Conservation (phyloP, 1,140 invertebrate species). For the Contarinia nasturtii region DNA sequence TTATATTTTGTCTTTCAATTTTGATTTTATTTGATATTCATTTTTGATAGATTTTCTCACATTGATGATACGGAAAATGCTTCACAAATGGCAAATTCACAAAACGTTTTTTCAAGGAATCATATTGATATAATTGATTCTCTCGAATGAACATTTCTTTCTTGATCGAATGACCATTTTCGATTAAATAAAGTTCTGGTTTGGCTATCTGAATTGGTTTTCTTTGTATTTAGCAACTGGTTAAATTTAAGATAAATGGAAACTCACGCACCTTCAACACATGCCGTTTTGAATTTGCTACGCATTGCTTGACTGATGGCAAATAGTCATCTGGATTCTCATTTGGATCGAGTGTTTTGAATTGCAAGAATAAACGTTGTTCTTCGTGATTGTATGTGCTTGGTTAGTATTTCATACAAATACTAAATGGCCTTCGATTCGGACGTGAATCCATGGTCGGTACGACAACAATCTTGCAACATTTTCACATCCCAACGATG, state of each 20-base stretch:
- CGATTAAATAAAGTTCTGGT: too few species aligned
- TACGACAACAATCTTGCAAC: conserved; percentile 80
- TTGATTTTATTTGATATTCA: too few species aligned
- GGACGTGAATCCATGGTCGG: conserved; percentile 91
- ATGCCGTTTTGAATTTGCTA: conserved; percentile 72
- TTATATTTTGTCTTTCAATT: too few species aligned
- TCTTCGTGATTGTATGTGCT: conserved; percentile 73
- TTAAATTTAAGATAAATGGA: conserved; percentile 79
- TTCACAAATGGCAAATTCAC: too few species aligned
- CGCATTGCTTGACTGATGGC: conserved; percentile 94
- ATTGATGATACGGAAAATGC: too few species aligned
- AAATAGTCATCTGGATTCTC: conserved; percentile 88
- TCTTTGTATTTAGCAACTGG: too few species aligned
- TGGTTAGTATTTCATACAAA: conserved; percentile 87
- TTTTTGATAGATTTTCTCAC: too few species aligned
- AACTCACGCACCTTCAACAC: conserved; percentile 90
- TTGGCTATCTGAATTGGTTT: too few species aligned
- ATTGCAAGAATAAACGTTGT: conserved; percentile 90
- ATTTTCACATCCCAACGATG: conserved; percentile 75
- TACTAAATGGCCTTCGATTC: conserved; percentile 87
- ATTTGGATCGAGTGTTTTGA: conserved; percentile 82
- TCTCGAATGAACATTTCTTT: too few species aligned
- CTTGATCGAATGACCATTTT: too few species aligned
- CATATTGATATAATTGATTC: too few species aligned
- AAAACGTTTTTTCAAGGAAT: too few species aligned